Percentiles rank a stretch among this genome's conserved stretches.
phyloP scores from a whole-genome alignment of 2,888 invertebrate species.

The Siphlonurus alternatus region DNA sequence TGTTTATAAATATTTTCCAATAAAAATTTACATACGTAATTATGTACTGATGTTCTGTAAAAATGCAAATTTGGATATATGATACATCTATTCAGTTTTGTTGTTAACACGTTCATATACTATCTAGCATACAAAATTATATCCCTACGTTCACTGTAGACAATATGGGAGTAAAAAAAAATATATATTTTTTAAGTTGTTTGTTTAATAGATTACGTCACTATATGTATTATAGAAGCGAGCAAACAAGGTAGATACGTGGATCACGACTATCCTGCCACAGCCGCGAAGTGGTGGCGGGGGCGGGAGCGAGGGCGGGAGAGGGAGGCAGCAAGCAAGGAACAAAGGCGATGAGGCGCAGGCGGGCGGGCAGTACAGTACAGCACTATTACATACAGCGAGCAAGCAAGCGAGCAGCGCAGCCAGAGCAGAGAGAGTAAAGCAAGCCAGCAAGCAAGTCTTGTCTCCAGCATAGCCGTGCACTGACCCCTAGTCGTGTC shows the following conservation, averaged over 20 bases:
- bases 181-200: too few species aligned
- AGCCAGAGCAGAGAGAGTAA: neutral
- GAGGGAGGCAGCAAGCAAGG: too few species aligned
- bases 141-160: too few species aligned
- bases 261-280: neutral
- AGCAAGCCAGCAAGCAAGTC: neutral
- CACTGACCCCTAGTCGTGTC: constrained; percentile 2
- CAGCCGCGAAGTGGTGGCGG: neutral
- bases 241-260: neutral
- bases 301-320: neutral
- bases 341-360: neutral
- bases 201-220: too few species aligned
- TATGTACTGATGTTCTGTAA: too few species aligned
- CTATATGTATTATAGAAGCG: neutral
- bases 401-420: neutral
- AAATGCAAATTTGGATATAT: too few species aligned
- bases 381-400: neutral
- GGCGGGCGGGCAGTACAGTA: neutral
- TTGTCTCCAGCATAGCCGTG: neutral
- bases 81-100: too few species aligned
- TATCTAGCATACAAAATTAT: too few species aligned
- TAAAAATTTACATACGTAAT: too few species aligned
- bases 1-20: too few species aligned
- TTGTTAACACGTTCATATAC: too few species aligned
- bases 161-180: too few species aligned